Evolutionary conservation across 2,888 invertebrate genomes (phyloP), one percentile per base, ranked within the genome.

Genomic region (Drosophila lacicola): DNA sequence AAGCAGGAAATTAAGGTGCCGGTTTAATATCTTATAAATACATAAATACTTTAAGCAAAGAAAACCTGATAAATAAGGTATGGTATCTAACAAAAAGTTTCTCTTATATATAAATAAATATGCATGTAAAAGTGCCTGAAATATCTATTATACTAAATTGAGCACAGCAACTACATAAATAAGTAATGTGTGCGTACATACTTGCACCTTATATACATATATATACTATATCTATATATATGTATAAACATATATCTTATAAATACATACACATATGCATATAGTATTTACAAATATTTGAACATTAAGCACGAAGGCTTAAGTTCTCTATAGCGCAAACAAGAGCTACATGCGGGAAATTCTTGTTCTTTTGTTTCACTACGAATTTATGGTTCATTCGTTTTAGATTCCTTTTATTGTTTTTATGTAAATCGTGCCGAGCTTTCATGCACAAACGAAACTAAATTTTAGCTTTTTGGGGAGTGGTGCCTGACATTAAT

Each of bases 131-230:
- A 57, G 67, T 70, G 64, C 76, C 79, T 67, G 50, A 78, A 78
- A 78, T 78, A 78, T 79, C 62, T 67, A 58, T 62, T 46, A 56
- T 71, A 65, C 57, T 57, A 80, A 74, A 78, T 79, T 78, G 71
- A 79, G 62, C 65, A 75, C 76, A 71, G 41, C 64, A 68, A 71
- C 71, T 65, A 75, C 47, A 54, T 44, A 41, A 11, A 33, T 53
- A 53, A 49, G 47, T 42, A 60, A 55, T 68, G 25, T 49, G 13
- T 54, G 2, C 36, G 1, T 13, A 17, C 19, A n/a, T 29, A 41
- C 10, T 25, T 41, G 17, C 25, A 47, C 21, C 17, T 33, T 17
- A 49, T 10, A 25, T 39, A 57, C 19, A 49, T 34, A 45, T 10
- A 41, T 50, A 42, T 57, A 47, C 4, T n/a, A 49, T 17, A 4